Evolutionary conservation across 2,888 invertebrate genomes (phyloP).

Genomic region (Troides aeacus): DNA sequence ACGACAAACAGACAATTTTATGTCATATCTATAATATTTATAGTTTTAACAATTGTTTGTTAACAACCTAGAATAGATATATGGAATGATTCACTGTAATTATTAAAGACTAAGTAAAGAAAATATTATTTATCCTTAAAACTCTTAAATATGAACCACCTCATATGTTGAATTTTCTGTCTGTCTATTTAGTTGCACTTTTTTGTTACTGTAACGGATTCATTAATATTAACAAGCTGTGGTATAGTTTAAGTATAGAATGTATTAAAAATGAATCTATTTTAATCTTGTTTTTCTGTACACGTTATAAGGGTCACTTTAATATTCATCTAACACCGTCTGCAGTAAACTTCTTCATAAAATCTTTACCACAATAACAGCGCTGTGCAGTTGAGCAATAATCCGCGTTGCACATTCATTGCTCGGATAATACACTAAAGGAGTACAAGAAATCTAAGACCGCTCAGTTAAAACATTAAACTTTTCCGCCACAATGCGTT

Average conservation of each 20-base stretch:
- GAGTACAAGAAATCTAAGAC: constrained; percentile 26
- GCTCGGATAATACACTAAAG: constrained; percentile 22
- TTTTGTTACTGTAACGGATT: too few species aligned
- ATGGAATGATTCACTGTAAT: too few species aligned
- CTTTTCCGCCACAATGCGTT: constrained; percentile 29
- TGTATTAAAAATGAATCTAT: too few species aligned
- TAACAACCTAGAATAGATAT: not conserved
- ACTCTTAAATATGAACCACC: too few species aligned
- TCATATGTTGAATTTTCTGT: too few species aligned
- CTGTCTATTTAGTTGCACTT: too few species aligned
- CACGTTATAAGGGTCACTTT: not conserved
- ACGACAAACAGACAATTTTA: not conserved
- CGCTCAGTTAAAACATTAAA: constrained; percentile 30
- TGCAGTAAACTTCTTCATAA: not conserved
- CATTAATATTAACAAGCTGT: too few species aligned
- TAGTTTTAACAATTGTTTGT: not conserved
- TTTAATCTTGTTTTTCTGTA: too few species aligned
- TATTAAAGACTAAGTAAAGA: too few species aligned
- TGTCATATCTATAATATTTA: not conserved
- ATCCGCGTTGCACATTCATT: constrained; percentile 24
- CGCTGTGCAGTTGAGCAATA: constrained; percentile 20
- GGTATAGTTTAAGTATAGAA: too few species aligned
- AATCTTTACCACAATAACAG: constrained; percentile 5
- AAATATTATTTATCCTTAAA: too few species aligned
- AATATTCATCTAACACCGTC: not conserved